These are phyloP conservation scores for Pararge aegeria DNA, from an alignment of 1,140 invertebrate species.

Conservation along the genomic window DNA sequence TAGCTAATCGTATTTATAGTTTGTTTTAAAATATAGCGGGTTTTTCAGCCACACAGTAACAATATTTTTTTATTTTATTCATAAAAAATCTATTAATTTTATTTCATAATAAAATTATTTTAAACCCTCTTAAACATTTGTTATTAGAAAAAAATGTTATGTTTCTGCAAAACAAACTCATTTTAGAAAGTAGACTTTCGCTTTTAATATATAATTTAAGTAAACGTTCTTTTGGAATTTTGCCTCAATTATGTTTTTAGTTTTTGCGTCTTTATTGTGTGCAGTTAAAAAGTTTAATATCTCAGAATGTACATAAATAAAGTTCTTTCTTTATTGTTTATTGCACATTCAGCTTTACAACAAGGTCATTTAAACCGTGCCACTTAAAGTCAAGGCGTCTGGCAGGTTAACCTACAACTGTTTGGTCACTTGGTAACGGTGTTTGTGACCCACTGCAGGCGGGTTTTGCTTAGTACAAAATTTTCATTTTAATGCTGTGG, in stretches of 20 bases:
- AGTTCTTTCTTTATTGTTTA: conserved; percentile 14
- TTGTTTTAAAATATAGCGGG: too few relatives aligned
- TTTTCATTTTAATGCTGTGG: neutral
- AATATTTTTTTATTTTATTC: too few relatives aligned
- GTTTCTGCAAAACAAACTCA: neutral
- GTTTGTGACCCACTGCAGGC: conserved; percentile 12
- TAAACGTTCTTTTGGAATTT: conserved; percentile 19
- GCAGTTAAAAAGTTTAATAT: conserved; percentile 6
- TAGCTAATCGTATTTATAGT: too few relatives aligned
- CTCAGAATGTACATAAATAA: conserved; percentile 12
- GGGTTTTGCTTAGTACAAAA: conserved; percentile 12
- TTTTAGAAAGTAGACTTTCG: neutral
- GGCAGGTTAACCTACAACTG: conserved; percentile 17
- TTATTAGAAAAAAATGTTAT: too few relatives aligned
- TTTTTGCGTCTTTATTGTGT: conserved; percentile 5
- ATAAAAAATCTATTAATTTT: too few relatives aligned
- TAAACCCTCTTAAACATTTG: too few relatives aligned
- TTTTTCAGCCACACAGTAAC: too few relatives aligned
- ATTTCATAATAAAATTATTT: too few relatives aligned
- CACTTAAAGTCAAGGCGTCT: conserved; percentile 16
- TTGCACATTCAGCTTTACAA: conserved; percentile 17
- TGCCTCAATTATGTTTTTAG: neutral
- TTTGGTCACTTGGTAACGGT: conserved; percentile 22
- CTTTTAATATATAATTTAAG: conserved; percentile 1
- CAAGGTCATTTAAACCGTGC: conserved; percentile 19